These are phyloP conservation scores for Caranx melampygus DNA, from an alignment of 2,113 vertebrate species.

Conservation along the genomic window DNA sequence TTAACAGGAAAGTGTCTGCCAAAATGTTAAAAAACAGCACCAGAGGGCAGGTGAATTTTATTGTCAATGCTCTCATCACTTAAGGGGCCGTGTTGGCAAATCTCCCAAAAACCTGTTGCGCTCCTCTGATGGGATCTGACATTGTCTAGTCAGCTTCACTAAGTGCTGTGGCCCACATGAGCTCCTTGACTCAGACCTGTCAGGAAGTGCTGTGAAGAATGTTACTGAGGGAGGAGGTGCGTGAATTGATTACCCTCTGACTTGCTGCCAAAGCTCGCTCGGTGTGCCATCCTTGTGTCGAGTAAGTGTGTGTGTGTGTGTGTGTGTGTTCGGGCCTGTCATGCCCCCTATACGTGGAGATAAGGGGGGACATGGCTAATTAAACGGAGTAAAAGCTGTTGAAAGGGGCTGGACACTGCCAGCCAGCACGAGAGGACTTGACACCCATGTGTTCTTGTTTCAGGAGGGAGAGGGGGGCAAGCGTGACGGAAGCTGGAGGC, in stretches of 20 bases:
- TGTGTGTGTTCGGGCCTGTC: conserved; percentile 43
- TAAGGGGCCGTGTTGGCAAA: conserved; percentile 30
- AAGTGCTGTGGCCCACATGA: conserved; percentile 44
- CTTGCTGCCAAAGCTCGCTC: conserved; percentile 48
- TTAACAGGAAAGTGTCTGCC: background rate
- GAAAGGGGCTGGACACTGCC: conserved; percentile 75
- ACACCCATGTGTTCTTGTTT: conserved; percentile 78
- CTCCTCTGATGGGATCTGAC: conserved; percentile 47
- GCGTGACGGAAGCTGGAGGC: conserved; percentile 76
- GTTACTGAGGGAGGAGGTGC: conserved; percentile 47
- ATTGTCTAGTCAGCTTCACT: conserved; percentile 38
- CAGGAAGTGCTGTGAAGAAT: conserved; percentile 65
- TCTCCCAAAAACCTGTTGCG: conserved; percentile 70
- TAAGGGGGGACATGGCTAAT: conserved; percentile 73
- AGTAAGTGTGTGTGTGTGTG: conserved; percentile 30
- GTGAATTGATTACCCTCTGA: conserved; percentile 69
- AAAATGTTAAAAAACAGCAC: conserved; percentile 10
- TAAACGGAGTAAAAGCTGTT: conserved; percentile 77
- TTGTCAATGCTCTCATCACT: conserved; percentile 53
- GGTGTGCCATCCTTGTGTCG: conserved; percentile 53
- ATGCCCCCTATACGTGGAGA: conserved; percentile 44
- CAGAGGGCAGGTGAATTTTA: conserved; percentile 56
- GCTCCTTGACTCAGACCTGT: conserved; percentile 62
- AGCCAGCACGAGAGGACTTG: conserved; percentile 72
- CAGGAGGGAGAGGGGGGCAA: conserved; percentile 44